Percentiles rank a stretch among this genome's conserved stretches.
These are phyloP conservation scores for Craseonycteris thonglongyai DNA, from an alignment of 2,113 vertebrate genomes.

Conservation along the genomic window DNA sequence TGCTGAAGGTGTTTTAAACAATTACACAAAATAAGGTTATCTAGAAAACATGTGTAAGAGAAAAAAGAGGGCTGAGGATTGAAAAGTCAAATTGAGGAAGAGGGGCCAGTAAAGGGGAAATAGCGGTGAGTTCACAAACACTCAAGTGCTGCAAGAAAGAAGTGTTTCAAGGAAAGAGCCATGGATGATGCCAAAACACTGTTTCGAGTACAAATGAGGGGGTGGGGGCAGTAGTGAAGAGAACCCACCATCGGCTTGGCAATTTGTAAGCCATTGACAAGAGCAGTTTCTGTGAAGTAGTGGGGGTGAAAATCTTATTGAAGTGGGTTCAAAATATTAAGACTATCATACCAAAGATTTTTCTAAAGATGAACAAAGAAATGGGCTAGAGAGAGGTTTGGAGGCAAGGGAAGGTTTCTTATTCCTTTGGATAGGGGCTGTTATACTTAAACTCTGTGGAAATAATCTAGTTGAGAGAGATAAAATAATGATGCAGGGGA, in stretches of 20 bases:
- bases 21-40: background rate
- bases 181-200: background rate
- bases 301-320: background rate
- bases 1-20: background rate
- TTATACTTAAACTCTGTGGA: background rate
- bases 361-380: background rate
- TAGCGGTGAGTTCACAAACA: background rate
- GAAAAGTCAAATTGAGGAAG: background rate
- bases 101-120: background rate
- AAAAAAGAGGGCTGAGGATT: background rate
- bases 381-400: background rate
- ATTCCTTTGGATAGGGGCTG: background rate
- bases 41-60: background rate
- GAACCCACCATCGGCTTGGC: background rate
- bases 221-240: background rate
- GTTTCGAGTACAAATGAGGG: background rate
- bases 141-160: background rate
- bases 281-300: background rate
- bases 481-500: background rate
- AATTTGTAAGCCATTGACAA: background rate
- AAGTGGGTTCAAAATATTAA: background rate
- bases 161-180: background rate
- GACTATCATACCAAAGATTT: background rate
- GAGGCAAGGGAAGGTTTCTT: background rate
- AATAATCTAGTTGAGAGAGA: background rate